Evolutionary conservation across 1,140 invertebrate genomes (phyloP).

Genomic region (Dendroctonus ponderosae): DNA sequence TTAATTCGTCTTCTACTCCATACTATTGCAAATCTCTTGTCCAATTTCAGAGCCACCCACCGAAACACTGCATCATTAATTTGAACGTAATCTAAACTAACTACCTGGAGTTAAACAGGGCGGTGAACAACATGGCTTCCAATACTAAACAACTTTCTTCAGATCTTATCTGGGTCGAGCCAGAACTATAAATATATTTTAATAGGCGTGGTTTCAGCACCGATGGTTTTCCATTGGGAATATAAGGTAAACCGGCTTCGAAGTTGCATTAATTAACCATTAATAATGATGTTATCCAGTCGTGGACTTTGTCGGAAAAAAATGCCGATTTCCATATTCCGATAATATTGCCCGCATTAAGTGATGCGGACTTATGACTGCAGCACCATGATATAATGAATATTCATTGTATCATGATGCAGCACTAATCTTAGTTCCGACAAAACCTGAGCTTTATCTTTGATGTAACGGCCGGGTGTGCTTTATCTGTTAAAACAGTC

Average conservation of each 20-base stretch:
- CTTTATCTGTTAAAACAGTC: neutral
- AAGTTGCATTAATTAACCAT: neutral
- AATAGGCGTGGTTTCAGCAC: conserved; percentile 16
- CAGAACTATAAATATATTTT: conserved; percentile 15
- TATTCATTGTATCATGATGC: no score
- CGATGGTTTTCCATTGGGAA: conserved; percentile 12
- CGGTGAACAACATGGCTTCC: conserved; percentile 24
- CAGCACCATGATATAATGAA: no score
- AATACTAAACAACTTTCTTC: conserved; percentile 23
- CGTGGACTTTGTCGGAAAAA: no score
- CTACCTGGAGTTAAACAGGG: conserved; percentile 16
- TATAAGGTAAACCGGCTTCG: conserved; percentile 1
- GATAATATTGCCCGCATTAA: no score
- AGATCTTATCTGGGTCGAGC: conserved; percentile 18
- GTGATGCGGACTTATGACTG: no score
- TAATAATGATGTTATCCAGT: neutral
- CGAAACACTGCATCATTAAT: conserved; percentile 2
- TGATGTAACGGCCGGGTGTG: neutral
- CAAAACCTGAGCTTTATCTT: neutral
- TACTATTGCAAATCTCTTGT: no score
- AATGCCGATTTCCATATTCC: no score
- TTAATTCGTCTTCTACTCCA: no score
- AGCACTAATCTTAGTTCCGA: no score
- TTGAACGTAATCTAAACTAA: neutral
- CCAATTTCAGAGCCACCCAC: neutral